Evolutionary conservation across 1,140 invertebrate species (phyloP), one percentile per base, ranked within the genome.

Genomic region (Diorhabda carinulata): DNA sequence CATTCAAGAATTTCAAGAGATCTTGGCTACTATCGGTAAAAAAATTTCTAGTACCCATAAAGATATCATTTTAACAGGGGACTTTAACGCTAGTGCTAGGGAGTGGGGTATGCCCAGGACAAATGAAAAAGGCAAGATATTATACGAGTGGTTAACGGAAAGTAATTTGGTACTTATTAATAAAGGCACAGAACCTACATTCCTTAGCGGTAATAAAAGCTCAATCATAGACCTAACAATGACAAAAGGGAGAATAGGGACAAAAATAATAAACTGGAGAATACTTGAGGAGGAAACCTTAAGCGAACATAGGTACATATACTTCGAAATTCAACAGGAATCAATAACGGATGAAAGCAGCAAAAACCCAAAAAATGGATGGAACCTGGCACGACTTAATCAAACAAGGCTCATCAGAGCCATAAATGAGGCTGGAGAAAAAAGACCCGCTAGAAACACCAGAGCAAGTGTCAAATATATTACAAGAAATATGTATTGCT

Each of bases 201-300:
- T 67, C 25, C 8, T 47, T 4, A 67, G 47, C 45, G 66, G 40
- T 25, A 25, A 10, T 3, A 10, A 67, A 42, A 25, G 8, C 3
- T 40, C 57, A 5, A 67, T 56, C 3, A 67, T 67, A 7, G 58
- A 67, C 10, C 41, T 67, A 0, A 61, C 66, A 43, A 10, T 61
- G 10, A 42, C 58, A n/a, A 47, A 10, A 1, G 60, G 57, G 25
- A 7, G 25, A n/a, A 2, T 67, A 9, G 8, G 44, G 25, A 57
- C 10, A 4, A 61, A 43, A 56, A 61, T 61, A 60, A 5, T 4
- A 45, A 42, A 61, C 5, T 47, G 58, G 66, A 40, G 57, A 42
- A 44, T 67, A 10, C n/a, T 9, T 5, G 5, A 61, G 9, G 2
- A 2, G 10, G 66, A 66, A 62, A 62, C 41, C 10, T 40, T 40